A percentile compares a stretch with the other conserved stretches of the same genome.
These are phyloP conservation scores for Lissocephala sabroskyi DNA, from an alignment of 2,888 invertebrate genomes.

Conservation along the genomic window DNA sequence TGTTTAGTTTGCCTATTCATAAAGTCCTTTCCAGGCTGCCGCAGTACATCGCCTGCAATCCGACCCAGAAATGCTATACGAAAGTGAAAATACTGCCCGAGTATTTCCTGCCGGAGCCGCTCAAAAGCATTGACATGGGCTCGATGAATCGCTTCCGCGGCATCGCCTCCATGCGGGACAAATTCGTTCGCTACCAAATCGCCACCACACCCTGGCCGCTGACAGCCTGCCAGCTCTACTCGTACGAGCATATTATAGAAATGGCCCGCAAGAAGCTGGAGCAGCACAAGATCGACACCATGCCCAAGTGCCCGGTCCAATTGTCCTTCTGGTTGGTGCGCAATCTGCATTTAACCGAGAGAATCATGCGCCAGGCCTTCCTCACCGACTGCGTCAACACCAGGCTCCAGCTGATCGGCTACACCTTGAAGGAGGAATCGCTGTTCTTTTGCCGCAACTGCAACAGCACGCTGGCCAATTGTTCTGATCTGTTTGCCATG, in stretches of 20 bases:
- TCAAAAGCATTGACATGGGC: slow-evolving; percentile 73
- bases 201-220: slow-evolving; percentile 78
- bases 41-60: slow-evolving; percentile 63
- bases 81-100: slow-evolving; percentile 82
- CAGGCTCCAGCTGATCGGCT: slow-evolving; percentile 74
- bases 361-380: slow-evolving; percentile 77
- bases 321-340: slow-evolving; percentile 88
- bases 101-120: slow-evolving; percentile 75
- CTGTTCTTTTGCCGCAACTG: slow-evolving; percentile 76
- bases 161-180: slow-evolving; percentile 67
- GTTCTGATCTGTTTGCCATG: slow-evolving; percentile 84
- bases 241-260: slow-evolving; percentile 72
- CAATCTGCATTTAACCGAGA: slow-evolving; percentile 81
- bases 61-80: slow-evolving; percentile 73
- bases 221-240: slow-evolving; percentile 79
- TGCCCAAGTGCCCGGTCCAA: slow-evolving; percentile 79
- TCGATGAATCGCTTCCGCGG: slow-evolving; percentile 72
- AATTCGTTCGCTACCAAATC: slow-evolving; percentile 71
- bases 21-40: slow-evolving; percentile 54
- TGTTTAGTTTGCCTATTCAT: too few relatives aligned
- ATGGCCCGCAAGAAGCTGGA: slow-evolving; percentile 68
- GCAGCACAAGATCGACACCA: slow-evolving; percentile 71
- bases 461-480: slow-evolving; percentile 76
- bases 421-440: slow-evolving; percentile 72
- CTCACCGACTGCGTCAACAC: slow-evolving; percentile 80